Evolutionary conservation across 2,888 invertebrate species (phyloP).

Genomic region (Xanthia icteritia): DNA sequence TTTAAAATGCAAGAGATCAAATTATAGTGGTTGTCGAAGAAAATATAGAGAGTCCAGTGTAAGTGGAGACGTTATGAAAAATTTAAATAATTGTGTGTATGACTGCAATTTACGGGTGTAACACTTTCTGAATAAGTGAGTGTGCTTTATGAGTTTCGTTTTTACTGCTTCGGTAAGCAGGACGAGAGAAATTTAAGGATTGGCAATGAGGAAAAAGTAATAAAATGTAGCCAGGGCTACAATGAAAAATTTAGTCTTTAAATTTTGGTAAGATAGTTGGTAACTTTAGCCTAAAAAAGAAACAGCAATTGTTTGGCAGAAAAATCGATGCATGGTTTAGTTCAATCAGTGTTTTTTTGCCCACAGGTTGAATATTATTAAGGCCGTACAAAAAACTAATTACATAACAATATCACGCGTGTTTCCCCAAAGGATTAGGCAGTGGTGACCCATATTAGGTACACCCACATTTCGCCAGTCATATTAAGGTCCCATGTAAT

Average conservation of each 20-base stretch:
- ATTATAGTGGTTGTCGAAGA: neutral
- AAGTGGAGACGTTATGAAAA: slow-evolving; percentile 31
- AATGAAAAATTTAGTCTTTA: neutral
- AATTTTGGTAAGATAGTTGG: neutral
- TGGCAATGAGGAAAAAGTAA: neutral
- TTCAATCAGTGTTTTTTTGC: neutral
- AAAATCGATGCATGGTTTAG: neutral
- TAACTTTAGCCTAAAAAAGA: neutral
- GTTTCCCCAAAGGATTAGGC: neutral
- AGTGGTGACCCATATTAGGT: neutral
- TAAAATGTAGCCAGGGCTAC: too few relatives aligned
- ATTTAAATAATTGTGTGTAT: slow-evolving; percentile 15
- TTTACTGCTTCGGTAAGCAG: slow-evolving; percentile 6
- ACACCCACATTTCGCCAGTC: neutral
- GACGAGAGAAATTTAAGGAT: neutral
- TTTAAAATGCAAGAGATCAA: slow-evolving; percentile 49
- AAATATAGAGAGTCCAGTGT: neutral
- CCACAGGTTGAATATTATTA: neutral
- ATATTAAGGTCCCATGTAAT: neutral
- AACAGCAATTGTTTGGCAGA: neutral
- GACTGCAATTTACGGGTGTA: slow-evolving; percentile 30
- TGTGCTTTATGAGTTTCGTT: slow-evolving; percentile 23
- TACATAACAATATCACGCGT: too few relatives aligned
- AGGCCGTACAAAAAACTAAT: too few relatives aligned
- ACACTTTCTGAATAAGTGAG: slow-evolving; percentile 53